phyloP scores from a whole-genome alignment of 2,888 invertebrate species.

The Carcina quercana region DNA sequence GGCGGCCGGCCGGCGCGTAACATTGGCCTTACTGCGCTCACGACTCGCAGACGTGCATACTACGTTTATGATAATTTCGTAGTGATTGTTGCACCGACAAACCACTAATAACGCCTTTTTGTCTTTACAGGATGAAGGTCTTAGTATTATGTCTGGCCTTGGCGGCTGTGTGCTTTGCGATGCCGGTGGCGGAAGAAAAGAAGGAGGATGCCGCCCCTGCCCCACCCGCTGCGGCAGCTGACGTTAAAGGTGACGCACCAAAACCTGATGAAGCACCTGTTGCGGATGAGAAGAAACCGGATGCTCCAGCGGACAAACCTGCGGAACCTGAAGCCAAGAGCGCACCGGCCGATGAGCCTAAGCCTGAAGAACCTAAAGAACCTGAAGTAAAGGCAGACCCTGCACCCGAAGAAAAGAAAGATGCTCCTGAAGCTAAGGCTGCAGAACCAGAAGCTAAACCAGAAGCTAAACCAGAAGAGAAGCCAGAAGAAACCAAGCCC shows the following conservation, averaged over 20 bases:
- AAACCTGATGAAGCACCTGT: conserved; percentile 14
- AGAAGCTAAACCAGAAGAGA: conserved; percentile 24
- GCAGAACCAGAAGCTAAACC: conserved; percentile 23
- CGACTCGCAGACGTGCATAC: conserved; percentile 54
- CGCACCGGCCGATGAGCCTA: conserved; percentile 19
- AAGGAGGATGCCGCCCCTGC: conserved; percentile 34
- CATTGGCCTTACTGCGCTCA: conserved; percentile 69
- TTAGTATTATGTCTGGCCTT: conserved; percentile 75
- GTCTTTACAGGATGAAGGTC: conserved; percentile 77
- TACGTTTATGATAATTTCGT: conserved; percentile 32
- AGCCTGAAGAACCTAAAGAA: conserved; percentile 25
- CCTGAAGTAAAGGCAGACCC: conserved; percentile 23
- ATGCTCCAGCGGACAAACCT: conserved; percentile 35
- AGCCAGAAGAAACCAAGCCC: conserved; percentile 23
- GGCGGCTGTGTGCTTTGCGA: conserved; percentile 70
- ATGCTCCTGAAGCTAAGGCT: conserved; percentile 25
- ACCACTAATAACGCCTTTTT: conserved; percentile 45
- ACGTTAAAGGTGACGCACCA: conserved; percentile 27
- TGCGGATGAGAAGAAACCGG: conserved; percentile 32
- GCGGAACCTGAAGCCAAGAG: conserved; percentile 31
- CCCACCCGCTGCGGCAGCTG: conserved; percentile 35
- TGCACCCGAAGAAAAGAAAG: conserved; percentile 19
- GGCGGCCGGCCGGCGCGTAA: conserved; percentile 53
- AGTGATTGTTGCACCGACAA: conserved; percentile 32
- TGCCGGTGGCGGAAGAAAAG: conserved; percentile 75